These are phyloP conservation scores for Trichonephila clavipes DNA, from an alignment of 1,140 invertebrate genomes.

Conservation along the genomic window DNA sequence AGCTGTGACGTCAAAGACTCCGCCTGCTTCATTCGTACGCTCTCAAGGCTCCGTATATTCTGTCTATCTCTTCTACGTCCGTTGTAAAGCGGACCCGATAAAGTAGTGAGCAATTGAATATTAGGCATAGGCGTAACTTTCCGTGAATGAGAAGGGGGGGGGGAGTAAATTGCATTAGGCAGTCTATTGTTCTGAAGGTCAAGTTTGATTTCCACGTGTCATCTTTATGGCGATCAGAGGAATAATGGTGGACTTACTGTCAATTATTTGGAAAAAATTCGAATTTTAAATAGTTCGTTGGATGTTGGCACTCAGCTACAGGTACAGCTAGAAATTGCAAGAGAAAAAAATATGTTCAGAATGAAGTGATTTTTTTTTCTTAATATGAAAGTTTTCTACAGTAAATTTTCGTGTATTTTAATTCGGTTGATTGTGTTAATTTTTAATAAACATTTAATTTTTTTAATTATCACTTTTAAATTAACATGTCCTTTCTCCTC, in stretches of 20 bases:
- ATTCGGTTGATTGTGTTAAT: too few relatives aligned
- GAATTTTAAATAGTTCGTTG: too few relatives aligned
- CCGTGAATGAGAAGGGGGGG: neutral
- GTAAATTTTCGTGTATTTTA: too few relatives aligned
- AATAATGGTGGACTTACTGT: neutral
- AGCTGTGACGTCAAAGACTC: conserved; percentile 68
- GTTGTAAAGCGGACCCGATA: neutral
- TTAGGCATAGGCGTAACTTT: conserved; percentile 42
- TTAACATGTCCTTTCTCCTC: too few relatives aligned
- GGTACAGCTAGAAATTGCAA: too few relatives aligned
- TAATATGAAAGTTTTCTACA: too few relatives aligned
- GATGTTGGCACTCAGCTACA: too few relatives aligned
- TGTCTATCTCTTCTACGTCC: conserved; percentile 11
- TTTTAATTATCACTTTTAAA: too few relatives aligned
- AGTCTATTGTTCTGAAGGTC: conserved; percentile 69
- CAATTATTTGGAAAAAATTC: neutral
- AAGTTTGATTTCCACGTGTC: conserved; percentile 36
- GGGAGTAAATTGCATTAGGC: neutral
- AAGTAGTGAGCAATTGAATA: conserved; percentile 1
- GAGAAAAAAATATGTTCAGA: too few relatives aligned
- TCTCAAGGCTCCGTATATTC: neutral
- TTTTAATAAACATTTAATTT: too few relatives aligned
- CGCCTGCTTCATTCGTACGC: conserved; percentile 53
- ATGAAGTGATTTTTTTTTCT: too few relatives aligned
- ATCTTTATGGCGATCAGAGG: neutral